phyloP scores from a whole-genome alignment of 2,113 vertebrate species.

The Ammospiza caudacuta region DNA sequence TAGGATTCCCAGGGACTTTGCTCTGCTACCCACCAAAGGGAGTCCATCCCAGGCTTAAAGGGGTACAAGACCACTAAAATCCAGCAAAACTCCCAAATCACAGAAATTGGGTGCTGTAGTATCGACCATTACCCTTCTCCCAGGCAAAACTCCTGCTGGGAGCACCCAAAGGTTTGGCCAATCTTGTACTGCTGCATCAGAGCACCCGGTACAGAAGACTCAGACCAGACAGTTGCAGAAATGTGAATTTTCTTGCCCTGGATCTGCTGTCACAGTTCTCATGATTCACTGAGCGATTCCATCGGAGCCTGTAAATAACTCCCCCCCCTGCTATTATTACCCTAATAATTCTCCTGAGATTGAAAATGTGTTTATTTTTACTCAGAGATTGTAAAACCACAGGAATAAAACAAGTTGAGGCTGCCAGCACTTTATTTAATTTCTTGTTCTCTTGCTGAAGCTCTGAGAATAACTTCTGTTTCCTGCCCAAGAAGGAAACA shows the following conservation, averaged over 20 bases:
- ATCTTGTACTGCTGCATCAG: background rate
- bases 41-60: background rate
- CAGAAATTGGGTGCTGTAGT: background rate
- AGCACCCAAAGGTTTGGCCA: background rate
- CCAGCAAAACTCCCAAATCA: background rate
- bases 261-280: background rate
- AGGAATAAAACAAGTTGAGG: constrained; percentile 66
- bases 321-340: constrained; percentile 35
- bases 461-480: constrained; percentile 77
- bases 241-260: background rate
- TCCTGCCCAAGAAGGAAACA: constrained; percentile 77
- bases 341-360: constrained; percentile 69
- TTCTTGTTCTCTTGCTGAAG: constrained; percentile 45
- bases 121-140: background rate
- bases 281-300: background rate
- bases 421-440: constrained; percentile 71
- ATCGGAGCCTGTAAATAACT: constrained; percentile 35
- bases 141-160: background rate
- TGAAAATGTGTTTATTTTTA: constrained; percentile 77
- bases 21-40: background rate
- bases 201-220: background rate
- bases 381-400: constrained; percentile 73
- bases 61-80: background rate
- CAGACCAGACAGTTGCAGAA: background rate
- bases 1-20: background rate